Percentiles rank a stretch among this genome's conserved stretches.
Conservation (phyloP, 2,888 invertebrate genomes). For the Spilarctia lutea region DNA sequence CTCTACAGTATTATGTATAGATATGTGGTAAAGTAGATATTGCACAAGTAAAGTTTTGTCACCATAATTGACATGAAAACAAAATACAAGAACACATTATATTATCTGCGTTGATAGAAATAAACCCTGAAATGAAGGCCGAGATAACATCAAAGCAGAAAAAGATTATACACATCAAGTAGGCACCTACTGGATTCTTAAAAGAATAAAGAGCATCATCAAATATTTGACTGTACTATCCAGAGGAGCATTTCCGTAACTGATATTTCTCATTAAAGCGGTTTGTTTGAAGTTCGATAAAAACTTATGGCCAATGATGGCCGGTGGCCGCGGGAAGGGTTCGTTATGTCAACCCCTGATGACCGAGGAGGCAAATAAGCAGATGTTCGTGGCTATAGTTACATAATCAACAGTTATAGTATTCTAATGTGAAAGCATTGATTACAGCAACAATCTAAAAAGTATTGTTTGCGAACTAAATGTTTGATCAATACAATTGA, state of each 20-base stretch:
- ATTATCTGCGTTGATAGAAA: slow-evolving; percentile 41
- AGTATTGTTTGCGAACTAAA: slow-evolving; percentile 38
- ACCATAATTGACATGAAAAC: slow-evolving; percentile 25
- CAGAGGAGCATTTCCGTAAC: slow-evolving; percentile 82
- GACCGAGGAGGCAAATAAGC: slow-evolving; percentile 75
- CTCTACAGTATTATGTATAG: not conserved
- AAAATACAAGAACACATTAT: slow-evolving; percentile 16
- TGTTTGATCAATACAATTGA: slow-evolving; percentile 14
- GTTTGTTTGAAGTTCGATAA: slow-evolving; percentile 79
- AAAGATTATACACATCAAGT: slow-evolving; percentile 44
- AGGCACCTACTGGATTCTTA: slow-evolving; percentile 28
- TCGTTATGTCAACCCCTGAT: slow-evolving; percentile 66
- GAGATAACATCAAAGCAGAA: slow-evolving; percentile 47
- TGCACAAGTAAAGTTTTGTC: slow-evolving; percentile 19
- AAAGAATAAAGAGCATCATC: slow-evolving; percentile 58
- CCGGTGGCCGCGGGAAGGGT: slow-evolving; percentile 78
- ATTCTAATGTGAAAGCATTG: slow-evolving; percentile 77
- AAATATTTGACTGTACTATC: slow-evolving; percentile 80
- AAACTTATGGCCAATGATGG: slow-evolving; percentile 75
- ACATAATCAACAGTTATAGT: slow-evolving; percentile 82
- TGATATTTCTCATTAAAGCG: slow-evolving; percentile 83
- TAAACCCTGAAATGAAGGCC: slow-evolving; percentile 48
- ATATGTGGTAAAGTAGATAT: not conserved
- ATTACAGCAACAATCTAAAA: slow-evolving; percentile 50
- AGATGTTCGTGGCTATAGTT: slow-evolving; percentile 81